Conservation (phyloP, 2,888 invertebrate species). For the Caenorhabditis sp. region DNA sequence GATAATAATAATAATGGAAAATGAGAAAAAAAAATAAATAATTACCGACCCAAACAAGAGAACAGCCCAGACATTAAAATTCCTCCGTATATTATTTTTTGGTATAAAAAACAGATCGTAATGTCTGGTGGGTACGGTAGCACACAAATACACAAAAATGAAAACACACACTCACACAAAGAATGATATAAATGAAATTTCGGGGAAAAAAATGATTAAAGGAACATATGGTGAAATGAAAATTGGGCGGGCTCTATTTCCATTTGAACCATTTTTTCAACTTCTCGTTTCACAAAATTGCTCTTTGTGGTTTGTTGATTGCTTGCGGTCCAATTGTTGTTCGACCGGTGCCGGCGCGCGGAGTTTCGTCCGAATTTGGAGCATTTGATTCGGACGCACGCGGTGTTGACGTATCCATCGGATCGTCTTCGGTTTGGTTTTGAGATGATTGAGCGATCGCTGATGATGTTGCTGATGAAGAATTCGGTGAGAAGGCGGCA, state of each 20-base stretch:
- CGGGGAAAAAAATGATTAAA: slow-evolving; percentile 15
- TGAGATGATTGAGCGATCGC: neutral
- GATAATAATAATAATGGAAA: neutral
- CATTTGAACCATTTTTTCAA: neutral
- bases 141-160: neutral
- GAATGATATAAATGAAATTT: slow-evolving; percentile 4
- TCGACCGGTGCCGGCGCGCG: neutral
- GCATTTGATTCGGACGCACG: slow-evolving; percentile 18
- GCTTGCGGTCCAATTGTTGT: neutral
- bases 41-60: slow-evolving; percentile 26
- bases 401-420: slow-evolving; percentile 45
- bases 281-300: slow-evolving; percentile 12
- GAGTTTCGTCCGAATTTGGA: neutral
- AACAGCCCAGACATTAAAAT: slow-evolving; percentile 40
- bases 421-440: slow-evolving; percentile 22
- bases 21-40: neutral
- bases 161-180: slow-evolving; percentile 20
- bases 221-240: no score
- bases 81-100: slow-evolving; percentile 31
- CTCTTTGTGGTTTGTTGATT: neutral
- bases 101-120: slow-evolving; percentile 33
- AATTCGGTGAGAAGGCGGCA: neutral
- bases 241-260: no score
- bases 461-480: neutral
- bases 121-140: slow-evolving; percentile 35